phyloP scores from a whole-genome alignment of 2,797 vertebrate genomes.

The Xiphophorus birchmanni region DNA sequence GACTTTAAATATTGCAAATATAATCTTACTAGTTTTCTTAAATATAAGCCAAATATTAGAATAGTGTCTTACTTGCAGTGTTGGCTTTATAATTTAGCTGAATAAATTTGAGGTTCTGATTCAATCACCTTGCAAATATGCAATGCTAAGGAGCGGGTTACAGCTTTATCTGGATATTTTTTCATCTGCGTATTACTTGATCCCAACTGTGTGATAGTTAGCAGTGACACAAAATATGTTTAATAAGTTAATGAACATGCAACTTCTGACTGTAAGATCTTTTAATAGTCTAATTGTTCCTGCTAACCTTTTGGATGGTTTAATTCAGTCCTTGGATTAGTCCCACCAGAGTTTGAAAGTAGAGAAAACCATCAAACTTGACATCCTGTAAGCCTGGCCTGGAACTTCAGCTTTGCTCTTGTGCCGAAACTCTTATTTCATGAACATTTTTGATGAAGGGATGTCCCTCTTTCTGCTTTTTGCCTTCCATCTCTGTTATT shows the following conservation, averaged over 20 bases:
- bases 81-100: neutral
- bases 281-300: neutral
- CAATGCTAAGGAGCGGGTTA: neutral
- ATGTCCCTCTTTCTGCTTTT: neutral
- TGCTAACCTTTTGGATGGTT: neutral
- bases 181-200: neutral
- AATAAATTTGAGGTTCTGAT: neutral
- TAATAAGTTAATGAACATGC: neutral
- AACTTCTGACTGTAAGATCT: neutral
- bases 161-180: neutral
- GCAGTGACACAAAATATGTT: neutral
- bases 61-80: neutral
- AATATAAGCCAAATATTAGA: constrained; percentile 3
- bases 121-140: neutral
- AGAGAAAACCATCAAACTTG: neutral
- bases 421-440: neutral
- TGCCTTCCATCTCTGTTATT: neutral
- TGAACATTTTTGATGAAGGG: neutral
- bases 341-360: neutral
- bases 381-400: neutral
- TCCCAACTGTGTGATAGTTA: neutral
- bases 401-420: neutral
- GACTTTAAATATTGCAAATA: neutral
- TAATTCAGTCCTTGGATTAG: neutral
- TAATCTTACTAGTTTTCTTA: neutral